A percentile compares a stretch with the other conserved stretches of the same genome.
phyloP scores from a whole-genome alignment of 2,113 vertebrate species.

The Lophura nycthemera region DNA sequence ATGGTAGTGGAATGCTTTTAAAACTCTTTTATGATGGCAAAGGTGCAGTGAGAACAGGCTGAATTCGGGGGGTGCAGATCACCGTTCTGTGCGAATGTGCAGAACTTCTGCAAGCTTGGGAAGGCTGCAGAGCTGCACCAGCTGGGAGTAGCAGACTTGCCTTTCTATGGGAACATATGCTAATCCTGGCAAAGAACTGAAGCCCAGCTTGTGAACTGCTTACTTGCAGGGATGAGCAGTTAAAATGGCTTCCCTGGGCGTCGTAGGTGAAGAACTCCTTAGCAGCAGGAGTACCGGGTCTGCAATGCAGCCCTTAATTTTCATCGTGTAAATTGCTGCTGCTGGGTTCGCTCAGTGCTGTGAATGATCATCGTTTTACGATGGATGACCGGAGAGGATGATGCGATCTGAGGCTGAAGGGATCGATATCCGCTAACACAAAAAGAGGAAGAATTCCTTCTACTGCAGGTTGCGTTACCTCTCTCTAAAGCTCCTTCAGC shows the following conservation, averaged over 20 bases:
- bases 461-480: slow-evolving; percentile 19
- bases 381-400: slow-evolving; percentile 36
- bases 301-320: slow-evolving; percentile 11
- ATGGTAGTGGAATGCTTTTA: neutral
- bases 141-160: slow-evolving; percentile 8
- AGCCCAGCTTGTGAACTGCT: slow-evolving; percentile 49
- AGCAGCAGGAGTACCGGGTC: neutral
- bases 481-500: slow-evolving; percentile 61
- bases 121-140: neutral
- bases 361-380: slow-evolving; percentile 41
- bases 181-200: slow-evolving; percentile 25
- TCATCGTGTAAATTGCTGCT: slow-evolving; percentile 27
- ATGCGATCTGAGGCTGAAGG: slow-evolving; percentile 33
- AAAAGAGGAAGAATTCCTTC: slow-evolving; percentile 10
- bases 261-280: slow-evolving; percentile 9
- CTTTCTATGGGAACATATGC: slow-evolving; percentile 34
- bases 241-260: slow-evolving; percentile 1
- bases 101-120: neutral
- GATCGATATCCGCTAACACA: slow-evolving; percentile 44
- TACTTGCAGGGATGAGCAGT: slow-evolving; percentile 17
- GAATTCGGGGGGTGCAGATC: neutral
- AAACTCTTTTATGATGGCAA: neutral
- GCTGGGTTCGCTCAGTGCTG: slow-evolving; percentile 12
- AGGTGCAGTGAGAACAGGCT: neutral
- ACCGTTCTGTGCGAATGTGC: neutral